Conservation (phyloP, 2,797 vertebrate species). For the Aulostomus chinensis region DNA sequence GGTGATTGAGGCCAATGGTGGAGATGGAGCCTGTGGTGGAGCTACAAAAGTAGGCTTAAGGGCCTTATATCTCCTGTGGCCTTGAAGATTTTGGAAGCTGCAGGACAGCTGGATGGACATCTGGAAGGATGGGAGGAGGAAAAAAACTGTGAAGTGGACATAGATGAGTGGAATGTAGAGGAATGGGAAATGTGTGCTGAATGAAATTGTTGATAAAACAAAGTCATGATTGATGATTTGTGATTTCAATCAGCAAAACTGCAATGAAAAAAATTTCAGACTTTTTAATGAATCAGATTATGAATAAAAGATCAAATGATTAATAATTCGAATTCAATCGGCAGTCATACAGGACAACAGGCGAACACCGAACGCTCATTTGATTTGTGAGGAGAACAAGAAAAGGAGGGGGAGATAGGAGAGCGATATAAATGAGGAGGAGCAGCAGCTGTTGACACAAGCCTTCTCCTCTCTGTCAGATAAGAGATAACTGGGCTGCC, state of each 20-base stretch:
- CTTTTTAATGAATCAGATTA: too few relatives aligned
- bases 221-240: too few relatives aligned
- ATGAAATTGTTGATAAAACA: background rate
- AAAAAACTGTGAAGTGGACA: conserved; percentile 9
- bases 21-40: conserved; percentile 74
- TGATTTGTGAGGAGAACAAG: conserved; percentile 12
- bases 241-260: too few relatives aligned
- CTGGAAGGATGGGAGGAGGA: conserved; percentile 32
- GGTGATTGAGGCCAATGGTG: conserved; percentile 81
- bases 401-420: conserved; percentile 7
- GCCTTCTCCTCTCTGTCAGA: conserved; percentile 52
- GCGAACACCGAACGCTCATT: conserved; percentile 1
- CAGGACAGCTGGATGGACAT: conserved; percentile 84
- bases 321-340: background rate
- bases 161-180: background rate
- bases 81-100: conserved; percentile 78
- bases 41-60: conserved; percentile 71
- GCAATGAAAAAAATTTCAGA: too few relatives aligned
- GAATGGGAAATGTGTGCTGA: background rate
- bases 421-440: conserved; percentile 68
- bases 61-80: conserved; percentile 68
- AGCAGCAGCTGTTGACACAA: conserved; percentile 58
- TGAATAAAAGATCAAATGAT: background rate
- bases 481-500: conserved; percentile 68
- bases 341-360: background rate